Base-by-base conservation (phyloP, 1,140 invertebrate species). In the Ostrea denselamellosa region DNA sequence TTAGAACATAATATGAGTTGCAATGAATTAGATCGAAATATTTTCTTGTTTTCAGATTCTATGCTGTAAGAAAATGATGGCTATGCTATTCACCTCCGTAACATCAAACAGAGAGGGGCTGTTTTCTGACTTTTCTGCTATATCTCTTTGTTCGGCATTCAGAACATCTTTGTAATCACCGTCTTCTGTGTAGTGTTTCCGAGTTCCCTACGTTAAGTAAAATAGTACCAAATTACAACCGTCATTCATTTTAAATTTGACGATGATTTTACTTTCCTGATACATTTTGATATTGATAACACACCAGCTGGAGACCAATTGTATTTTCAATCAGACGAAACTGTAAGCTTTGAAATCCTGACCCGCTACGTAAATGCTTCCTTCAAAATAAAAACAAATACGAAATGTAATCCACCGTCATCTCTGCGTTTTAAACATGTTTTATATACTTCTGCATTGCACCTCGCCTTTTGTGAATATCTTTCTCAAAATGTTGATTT, bases 261-360 rank as follows among this genome's bases (percentile, higher is more conserved):
- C 2, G 8, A 17, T 58, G 12, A 58, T 3, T 17, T 58, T 17
- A 58, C 4, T 17, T 5, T 58, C 14, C 12, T 14, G 8, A 58
- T 58, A 14, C 19, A 58, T 58, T 19, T 58, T 5, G 19, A 44
- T 5, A 44, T 44, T 5, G 19, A 14, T 8, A 25, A 51, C 87
- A 93, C 94, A 96, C 96, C 92, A 97, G 96, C 91, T 97, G 97
- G 0, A 99, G 96, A 22, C 99, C 99, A 25, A 99, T 94, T 95
- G 99, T 99, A 93, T 99, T 99, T 95, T 99, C 99, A 22, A 99
- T 95, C 0, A 99, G 95, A 7, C 99, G 96, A 95, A 99, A 99
- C 94, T 99, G 99, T 28, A 99, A 94, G 91, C 98, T 99, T 93
- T 99, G 99, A 94, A 99, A 99, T 3, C 99, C 99, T 0, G 98